Evolutionary conservation across 1,140 invertebrate species (phyloP), one percentile per base, ranked within the genome.

Genomic region (Papilio glaucus): DNA sequence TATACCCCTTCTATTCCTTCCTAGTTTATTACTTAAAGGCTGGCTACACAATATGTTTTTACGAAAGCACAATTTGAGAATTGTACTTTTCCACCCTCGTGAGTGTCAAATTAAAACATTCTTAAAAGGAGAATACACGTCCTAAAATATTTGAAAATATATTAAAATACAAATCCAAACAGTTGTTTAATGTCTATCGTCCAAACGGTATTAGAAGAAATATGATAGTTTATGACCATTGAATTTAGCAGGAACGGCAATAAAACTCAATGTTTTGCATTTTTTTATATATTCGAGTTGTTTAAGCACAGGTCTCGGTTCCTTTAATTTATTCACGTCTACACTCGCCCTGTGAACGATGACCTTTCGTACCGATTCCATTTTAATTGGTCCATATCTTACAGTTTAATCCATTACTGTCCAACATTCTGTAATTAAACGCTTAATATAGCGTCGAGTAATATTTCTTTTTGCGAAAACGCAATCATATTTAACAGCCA

Each of bases 351-450:
- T 49, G 67, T 69, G 67, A 68, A 68, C 65, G 41, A 69, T 29
- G 67, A 69, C 67, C 67, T 69, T 69, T 69, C n/a, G 41, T 29
- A 33, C n/a, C 42, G 37, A 53, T 69, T 69, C 4, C 41, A 45
- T 69, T 69, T 49, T 69, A 69, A 69, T 69, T 69, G 67, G 67
- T 15, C 42, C 26, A 69, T 69, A 69, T 69, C 67, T 69, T 42
- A 69, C 67, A 33, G 24, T 39, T 69, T 49, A 68, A 53, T 69
- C 67, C 67, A 49, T 69, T 53, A 69, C 67, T 69, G 42, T 53
- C 67, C 67, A 69, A 29, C 18, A 33, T 69, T 69, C 53, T 49
- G 29, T 69, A 69, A 69, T 69, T 69, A 69, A 69, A 53, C 24
- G 49, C 67, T 53, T 33, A 69, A 69, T 69, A 69, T 15, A 69